phyloP scores from a whole-genome alignment of 2,797 vertebrate species.

The Etheostoma nigrum region DNA sequence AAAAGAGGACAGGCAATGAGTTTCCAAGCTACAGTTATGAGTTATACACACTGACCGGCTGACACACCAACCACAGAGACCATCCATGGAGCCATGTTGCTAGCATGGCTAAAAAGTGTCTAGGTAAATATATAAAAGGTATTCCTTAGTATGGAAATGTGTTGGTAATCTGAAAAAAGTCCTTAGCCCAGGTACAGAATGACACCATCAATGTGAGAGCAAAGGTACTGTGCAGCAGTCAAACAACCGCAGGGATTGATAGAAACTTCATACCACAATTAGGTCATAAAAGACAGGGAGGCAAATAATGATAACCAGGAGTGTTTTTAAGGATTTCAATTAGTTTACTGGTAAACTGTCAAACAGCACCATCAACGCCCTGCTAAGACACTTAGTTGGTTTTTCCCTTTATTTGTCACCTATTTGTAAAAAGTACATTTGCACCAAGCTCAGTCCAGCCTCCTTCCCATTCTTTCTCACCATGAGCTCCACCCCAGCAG shows the following conservation, averaged over 20 bases:
- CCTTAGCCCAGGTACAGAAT: background rate
- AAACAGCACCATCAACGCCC: background rate
- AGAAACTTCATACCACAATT: background rate
- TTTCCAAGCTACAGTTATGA: background rate
- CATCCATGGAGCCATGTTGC: background rate
- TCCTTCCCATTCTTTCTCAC: constrained; percentile 40
- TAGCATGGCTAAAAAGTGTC: background rate
- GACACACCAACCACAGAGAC: background rate
- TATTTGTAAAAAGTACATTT: background rate
- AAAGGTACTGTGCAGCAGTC: too few species aligned
- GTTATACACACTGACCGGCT: background rate
- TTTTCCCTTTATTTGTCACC: background rate
- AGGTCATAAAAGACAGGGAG: too few species aligned
- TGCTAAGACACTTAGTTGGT: background rate
- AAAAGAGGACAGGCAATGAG: background rate
- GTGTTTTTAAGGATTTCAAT: too few species aligned
- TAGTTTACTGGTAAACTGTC: too few species aligned
- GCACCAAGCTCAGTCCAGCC: background rate
- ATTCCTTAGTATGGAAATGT: background rate
- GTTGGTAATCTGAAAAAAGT: background rate
- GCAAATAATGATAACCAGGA: too few species aligned
- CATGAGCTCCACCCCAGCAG: constrained; percentile 89
- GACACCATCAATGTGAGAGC: background rate
- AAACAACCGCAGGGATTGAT: background rate
- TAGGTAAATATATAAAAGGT: too few species aligned